These are phyloP conservation scores for Heliangelus exortis DNA, from an alignment of 2,797 vertebrate species.

Conservation along the genomic window DNA sequence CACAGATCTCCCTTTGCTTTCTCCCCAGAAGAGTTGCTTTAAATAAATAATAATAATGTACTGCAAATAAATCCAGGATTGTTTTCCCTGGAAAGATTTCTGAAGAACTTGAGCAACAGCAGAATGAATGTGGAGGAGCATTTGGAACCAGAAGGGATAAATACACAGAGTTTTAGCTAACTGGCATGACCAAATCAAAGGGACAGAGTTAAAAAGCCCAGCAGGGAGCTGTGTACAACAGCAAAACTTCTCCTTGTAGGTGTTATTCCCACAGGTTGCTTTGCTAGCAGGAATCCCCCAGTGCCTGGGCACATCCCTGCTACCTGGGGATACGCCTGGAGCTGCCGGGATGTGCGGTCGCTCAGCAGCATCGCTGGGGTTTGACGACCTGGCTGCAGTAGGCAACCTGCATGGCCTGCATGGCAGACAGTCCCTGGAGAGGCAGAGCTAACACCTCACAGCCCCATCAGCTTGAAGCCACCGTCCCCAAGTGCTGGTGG, in stretches of 20 bases:
- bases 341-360: neutral
- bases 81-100: slow-evolving; percentile 64
- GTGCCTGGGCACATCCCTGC: neutral
- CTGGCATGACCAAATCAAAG: neutral
- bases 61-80: slow-evolving; percentile 51
- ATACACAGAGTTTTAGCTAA: neutral
- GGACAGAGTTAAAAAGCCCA: neutral
- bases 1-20: slow-evolving; percentile 14
- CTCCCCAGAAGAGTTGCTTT: neutral
- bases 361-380: slow-evolving; percentile 27
- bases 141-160: slow-evolving; percentile 25
- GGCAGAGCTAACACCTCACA: slow-evolving; percentile 85
- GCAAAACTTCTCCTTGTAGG: neutral
- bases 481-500: slow-evolving; percentile 80
- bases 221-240: accelerated
- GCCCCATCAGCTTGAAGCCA: slow-evolving; percentile 81
- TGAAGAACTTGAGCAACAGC: slow-evolving; percentile 9
- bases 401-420: no score
- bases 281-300: neutral
- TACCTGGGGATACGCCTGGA: neutral
- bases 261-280: neutral
- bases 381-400: slow-evolving; percentile 76
- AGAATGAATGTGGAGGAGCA: slow-evolving; percentile 23
- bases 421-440: slow-evolving; percentile 85
- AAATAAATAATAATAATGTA: slow-evolving; percentile 38